Conservation (phyloP, 2,888 invertebrate species). For the Apamea monoglypha region DNA sequence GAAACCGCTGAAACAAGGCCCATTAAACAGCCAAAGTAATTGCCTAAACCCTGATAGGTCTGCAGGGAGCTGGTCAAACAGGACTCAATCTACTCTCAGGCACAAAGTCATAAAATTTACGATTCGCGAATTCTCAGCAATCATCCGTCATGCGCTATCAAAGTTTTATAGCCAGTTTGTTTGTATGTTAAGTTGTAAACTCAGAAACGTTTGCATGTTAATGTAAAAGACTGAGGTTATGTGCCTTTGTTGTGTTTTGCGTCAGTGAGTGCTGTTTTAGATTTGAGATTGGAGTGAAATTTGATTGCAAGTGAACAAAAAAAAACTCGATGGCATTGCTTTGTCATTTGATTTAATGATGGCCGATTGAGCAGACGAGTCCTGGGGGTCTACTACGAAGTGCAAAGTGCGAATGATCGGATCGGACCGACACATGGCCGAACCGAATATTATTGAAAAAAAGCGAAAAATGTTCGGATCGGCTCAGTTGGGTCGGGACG, state of each 20-base stretch:
- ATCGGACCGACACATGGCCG: too few relatives aligned
- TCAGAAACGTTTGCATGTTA: conserved; percentile 48
- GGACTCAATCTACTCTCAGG: conserved; percentile 19
- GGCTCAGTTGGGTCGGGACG: too few relatives aligned
- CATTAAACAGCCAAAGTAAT: conserved; percentile 16
- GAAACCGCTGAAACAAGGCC: background rate
- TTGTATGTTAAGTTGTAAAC: conserved; percentile 57
- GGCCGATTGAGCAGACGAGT: background rate
- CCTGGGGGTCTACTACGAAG: too few relatives aligned
- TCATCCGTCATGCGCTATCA: conserved; percentile 57
- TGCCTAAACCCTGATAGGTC: conserved; percentile 12
- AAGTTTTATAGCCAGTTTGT: conserved; percentile 57
- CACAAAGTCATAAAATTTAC: conserved; percentile 61
- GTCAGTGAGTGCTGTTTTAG: conserved; percentile 4
- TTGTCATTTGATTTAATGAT: background rate
- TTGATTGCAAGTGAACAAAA: conserved; percentile 5
- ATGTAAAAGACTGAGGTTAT: conserved; percentile 25
- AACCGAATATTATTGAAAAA: too few relatives aligned
- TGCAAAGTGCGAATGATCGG: too few relatives aligned
- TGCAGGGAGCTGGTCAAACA: conserved; percentile 14
- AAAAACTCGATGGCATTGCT: too few relatives aligned
- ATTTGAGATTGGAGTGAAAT: conserved; percentile 5
- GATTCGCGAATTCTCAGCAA: conserved; percentile 54
- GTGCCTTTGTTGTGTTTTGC: conserved; percentile 46
- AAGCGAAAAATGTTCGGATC: too few relatives aligned